Evolutionary conservation across 2,113 vertebrate genomes (phyloP), one percentile per base, ranked within the genome.

Genomic region (Corythornis vintsioides): DNA sequence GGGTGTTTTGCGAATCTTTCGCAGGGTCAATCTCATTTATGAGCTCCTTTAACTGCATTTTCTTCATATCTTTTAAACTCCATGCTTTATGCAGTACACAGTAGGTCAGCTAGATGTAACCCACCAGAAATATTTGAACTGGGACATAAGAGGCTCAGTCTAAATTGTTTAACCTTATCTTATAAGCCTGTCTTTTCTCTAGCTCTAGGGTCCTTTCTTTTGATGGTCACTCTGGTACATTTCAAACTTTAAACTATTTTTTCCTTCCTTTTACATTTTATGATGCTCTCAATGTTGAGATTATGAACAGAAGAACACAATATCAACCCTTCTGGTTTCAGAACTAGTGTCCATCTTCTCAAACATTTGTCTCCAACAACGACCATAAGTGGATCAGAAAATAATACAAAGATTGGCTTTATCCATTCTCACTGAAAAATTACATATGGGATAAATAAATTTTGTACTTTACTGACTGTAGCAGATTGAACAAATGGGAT

Each of bases 1-100:
- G 48, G 91, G 83, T 96, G 93, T 90, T 96, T 94, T 96, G 90
- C 95, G 97, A 96, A 97, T 77, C 77, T 94, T 97, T 94, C 86
- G 69, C 95, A 92, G 76, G 91, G 94, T 96, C 95, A 90, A 14
- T 95, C 94, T 91, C 94, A 91, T 97, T 97, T 97, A 97, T 92
- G 95, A 97, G 89, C 74, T 96, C 73, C 92, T 96, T 96, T 96
- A 97, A 96, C 84, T 79, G 83, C 94, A 94, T 97, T 94, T 98
- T 96, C 91, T 69, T 97, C 95, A 92, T 96, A 94, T 94, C 63
- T 86, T 97, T 96, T 86, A 81, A 91, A 96, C 89, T 93, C 67
- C 45, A 26, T 89, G 66, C 77, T 95, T 97, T 83, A 77, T 94
- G 70, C 64, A 38, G 28, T 95, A 93, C 89, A 95, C 43, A 95